Conservation (phyloP, 2,797 vertebrate genomes). For the Graptemys geographica region DNA sequence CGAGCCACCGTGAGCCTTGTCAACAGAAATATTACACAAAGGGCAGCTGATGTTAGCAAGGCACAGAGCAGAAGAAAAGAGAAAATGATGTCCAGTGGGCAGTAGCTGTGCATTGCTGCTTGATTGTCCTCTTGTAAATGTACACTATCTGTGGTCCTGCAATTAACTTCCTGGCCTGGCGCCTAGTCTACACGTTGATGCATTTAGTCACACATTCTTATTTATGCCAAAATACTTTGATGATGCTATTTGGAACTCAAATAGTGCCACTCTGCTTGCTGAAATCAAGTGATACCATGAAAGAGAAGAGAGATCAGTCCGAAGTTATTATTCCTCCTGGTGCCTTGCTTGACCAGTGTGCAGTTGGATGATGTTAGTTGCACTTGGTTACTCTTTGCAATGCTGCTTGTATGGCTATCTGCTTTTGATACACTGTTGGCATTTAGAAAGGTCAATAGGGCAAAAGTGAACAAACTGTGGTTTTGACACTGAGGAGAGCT, state of each 20-base stretch:
- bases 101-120: background rate
- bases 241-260: background rate
- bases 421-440: background rate
- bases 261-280: background rate
- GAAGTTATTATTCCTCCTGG: background rate
- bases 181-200: background rate
- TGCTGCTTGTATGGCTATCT: fast-evolving
- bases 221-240: background rate
- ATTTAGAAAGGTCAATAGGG: background rate
- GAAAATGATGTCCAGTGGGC: background rate
- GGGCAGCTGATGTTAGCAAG: background rate
- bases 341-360: background rate
- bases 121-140: background rate
- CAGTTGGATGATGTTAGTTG: background rate
- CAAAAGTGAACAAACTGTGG: background rate
- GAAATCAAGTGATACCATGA: background rate
- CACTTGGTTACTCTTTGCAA: background rate
- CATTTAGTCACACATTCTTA: background rate
- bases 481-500: background rate
- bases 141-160: fast-evolving
- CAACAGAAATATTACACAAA: background rate
- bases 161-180: background rate
- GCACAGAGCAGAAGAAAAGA: background rate
- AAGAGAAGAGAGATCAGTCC: background rate
- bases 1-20: fast-evolving